Evolutionary conservation across 2,888 invertebrate genomes (phyloP), one percentile per base, ranked within the genome.

Genomic region (Entomobrya proxima): DNA sequence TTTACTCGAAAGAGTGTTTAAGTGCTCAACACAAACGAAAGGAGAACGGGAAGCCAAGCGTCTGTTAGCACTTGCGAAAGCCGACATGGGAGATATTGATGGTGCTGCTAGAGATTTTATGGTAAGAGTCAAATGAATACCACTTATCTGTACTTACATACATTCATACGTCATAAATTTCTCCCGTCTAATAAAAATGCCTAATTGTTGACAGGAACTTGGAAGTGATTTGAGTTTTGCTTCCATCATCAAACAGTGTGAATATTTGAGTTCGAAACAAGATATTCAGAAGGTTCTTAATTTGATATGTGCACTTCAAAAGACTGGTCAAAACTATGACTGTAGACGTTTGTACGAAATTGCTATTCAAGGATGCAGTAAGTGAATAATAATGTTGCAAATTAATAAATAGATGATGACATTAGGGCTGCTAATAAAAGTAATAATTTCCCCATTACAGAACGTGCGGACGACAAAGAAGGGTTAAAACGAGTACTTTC

Each of bases 11-110:
- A 78, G 81, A 52, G 75, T 87, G 15, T 55, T 85, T 0, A 37
- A 76, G 7, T 69, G 78, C 32, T 80, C 81, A 15, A 15, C 27
- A 2, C 9, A 4, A 9, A 32, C 58, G 0, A 81, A 76, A 61
- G 88, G 88, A 6, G 40, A 64, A 21, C 6, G 52, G 0, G 84
- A 83, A 18, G 77, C 87, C 0, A 87, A 87, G 58, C 87, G 85
- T 24, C 27, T 75, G 7, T 24, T 88, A 6, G 87, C 87, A 9
- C 61, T 87, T 18, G 86, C 87, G 0, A 81, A 50, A 40, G 72
- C 88, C 0, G 88, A 88, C 50, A 30, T 86, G 5, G 88, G 88
- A 15, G 79, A 88, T 55, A 44, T 86, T 11, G 84, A 86, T 24
- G 88, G 81, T 30, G 79, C 87, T 15, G 85, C 88, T 11, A 58